Evolutionary conservation across 2,888 invertebrate genomes (phyloP), one percentile per base, ranked within the genome.

Genomic region (Autographa gamma): DNA sequence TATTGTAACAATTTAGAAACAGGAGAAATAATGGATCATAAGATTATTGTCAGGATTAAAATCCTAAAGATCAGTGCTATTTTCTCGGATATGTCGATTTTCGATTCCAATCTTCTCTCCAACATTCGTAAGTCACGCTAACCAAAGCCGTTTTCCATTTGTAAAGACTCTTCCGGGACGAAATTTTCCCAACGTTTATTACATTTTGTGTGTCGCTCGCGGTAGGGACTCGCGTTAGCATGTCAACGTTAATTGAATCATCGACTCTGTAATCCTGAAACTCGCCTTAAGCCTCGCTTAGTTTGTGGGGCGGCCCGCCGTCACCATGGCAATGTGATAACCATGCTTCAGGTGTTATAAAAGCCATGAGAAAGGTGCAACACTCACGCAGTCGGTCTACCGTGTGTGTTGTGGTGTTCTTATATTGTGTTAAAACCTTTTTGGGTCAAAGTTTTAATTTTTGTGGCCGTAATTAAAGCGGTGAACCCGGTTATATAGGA

Each of bases 261-360:
- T 77, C 66, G 58, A 32, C 64, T 68, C 59, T 2, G 63, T 82
- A 82, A 82, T 82, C 79, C 74, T 78, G 56, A 72, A 70, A 72
- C 74, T 63, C 62, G 63, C 67, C 32, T 60, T 79, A 77, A 72
- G 79, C 79, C 60, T n/a, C 14, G 63, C 63, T 66, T 66, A 71
- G 71, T 83, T 80, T 81, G 66, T 79, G 34, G 80, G 67, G 74
- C 70, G 78, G 80, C 82, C 81, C 79, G 83, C 25, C 8, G 66
- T 90, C 74, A 60, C 81, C 84, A 88, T 88, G 69, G 74, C 52
- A 74, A 85, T 85, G 65, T 68, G 85, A 88, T 88, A 85, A 77
- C 74, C 74, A 68, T 60, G 71, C 69, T 59, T 74, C 66, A 64
- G 25, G 59, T 66, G 70, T 74, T 77, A 81, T 83, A 82, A 79